A percentile compares a stretch with the other conserved stretches of the same genome.
Evolutionary conservation across 2,797 vertebrate species (phyloP).

Genomic region (Cuculus canorus): DNA sequence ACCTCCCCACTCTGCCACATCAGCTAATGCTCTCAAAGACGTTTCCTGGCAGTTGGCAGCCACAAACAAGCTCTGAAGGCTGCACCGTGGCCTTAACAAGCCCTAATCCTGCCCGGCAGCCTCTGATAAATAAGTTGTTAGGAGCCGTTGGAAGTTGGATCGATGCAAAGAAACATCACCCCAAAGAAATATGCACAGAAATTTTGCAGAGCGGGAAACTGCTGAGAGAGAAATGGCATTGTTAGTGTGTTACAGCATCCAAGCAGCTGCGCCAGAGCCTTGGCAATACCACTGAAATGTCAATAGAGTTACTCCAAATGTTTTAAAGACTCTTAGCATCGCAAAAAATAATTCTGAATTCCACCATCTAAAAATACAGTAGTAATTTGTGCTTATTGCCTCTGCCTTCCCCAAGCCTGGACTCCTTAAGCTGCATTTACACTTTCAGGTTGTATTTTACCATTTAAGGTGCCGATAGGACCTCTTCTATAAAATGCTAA

Average conservation of each 20-base stretch:
- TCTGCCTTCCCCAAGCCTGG: background rate
- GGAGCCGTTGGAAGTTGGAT: background rate
- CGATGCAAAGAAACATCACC: background rate
- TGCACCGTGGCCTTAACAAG: background rate
- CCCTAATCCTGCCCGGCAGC: background rate
- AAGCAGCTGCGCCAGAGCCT: background rate
- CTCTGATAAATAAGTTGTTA: background rate
- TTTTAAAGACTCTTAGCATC: conserved; percentile 10
- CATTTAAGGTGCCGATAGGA: background rate
- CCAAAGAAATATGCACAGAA: background rate
- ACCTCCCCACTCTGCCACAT: background rate
- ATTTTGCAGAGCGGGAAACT: background rate
- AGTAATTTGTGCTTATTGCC: background rate
- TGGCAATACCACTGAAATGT: background rate
- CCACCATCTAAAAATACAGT: background rate
- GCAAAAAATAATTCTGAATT: conserved; percentile 21
- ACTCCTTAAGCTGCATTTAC: background rate
- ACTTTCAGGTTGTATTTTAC: background rate
- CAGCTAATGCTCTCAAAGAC: background rate
- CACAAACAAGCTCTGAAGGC: background rate
- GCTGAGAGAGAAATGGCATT: conserved; percentile 10
- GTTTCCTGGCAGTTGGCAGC: background rate
- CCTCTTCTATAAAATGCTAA: background rate
- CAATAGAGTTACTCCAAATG: background rate
- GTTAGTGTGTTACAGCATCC: background rate